A percentile compares a stretch with the other conserved stretches of the same genome.
These are phyloP conservation scores for Agapostemon virescens DNA, from an alignment of 2,888 invertebrate species.

Conservation along the genomic window DNA sequence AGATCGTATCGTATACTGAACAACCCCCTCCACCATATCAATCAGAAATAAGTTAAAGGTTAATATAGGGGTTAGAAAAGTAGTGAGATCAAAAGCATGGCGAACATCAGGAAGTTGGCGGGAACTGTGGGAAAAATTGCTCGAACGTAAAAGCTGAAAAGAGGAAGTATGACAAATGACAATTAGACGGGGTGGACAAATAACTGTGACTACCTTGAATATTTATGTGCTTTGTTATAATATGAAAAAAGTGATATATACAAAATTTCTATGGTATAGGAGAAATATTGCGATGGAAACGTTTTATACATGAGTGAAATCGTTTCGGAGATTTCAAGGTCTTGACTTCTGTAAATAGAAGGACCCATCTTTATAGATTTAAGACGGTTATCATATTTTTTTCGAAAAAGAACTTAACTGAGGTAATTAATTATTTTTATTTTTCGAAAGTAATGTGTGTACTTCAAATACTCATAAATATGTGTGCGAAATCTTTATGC, in stretches of 20 bases:
- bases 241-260: too few relatives aligned
- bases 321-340: neutral
- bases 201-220: neutral
- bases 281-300: neutral
- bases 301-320: neutral
- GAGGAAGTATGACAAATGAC: neutral
- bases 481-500: too few relatives aligned
- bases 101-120: neutral
- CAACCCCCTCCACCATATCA: neutral
- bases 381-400: too few relatives aligned
- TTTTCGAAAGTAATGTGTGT: too few relatives aligned
- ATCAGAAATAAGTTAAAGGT: neutral
- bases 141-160: neutral
- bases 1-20: neutral
- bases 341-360: slow-evolving; percentile 5
- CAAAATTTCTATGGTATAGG: neutral
- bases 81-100: neutral
- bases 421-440: too few relatives aligned
- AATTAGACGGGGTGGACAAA: neutral
- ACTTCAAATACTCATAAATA: too few relatives aligned
- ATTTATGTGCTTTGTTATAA: too few relatives aligned
- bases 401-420: too few relatives aligned
- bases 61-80: neutral
- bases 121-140: neutral
- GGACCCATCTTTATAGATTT: too few relatives aligned